Conservation (phyloP, 2,797 vertebrate genomes). For the Sternotherus odoratus region DNA sequence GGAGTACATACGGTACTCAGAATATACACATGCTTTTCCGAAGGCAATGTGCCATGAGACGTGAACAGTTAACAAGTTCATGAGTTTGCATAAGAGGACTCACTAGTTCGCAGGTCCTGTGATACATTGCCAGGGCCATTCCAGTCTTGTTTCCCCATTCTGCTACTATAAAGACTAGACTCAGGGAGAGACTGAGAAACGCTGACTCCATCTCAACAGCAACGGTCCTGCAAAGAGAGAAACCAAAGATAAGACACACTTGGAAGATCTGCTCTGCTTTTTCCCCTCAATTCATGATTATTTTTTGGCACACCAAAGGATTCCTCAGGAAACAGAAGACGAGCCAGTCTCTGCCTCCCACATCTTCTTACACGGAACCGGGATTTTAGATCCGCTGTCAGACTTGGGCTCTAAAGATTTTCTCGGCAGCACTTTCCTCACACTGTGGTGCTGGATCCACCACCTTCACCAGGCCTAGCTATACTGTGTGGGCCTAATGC, state of each 20-base stretch:
- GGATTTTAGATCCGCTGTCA: neutral
- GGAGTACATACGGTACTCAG: too few species aligned
- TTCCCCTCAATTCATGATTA: neutral
- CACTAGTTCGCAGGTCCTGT: conserved; percentile 74
- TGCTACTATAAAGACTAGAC: conserved; percentile 71
- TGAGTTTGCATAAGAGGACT: conserved; percentile 59
- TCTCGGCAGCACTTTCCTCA: neutral
- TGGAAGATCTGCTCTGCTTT: neutral
- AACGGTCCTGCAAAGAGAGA: conserved; percentile 67
- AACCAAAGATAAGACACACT: neutral
- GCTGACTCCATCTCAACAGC: conserved; percentile 80
- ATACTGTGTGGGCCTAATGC: neutral
- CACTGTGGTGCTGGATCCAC: neutral
- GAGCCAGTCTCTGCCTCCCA: too few species aligned
- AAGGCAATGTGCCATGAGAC: neutral
- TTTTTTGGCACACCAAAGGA: neutral
- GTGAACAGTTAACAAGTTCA: neutral
- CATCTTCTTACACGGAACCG: neutral
- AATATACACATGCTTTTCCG: neutral
- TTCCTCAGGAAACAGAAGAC: neutral
- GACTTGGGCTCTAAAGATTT: neutral
- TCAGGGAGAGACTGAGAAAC: conserved; percentile 73
- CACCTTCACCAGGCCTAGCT: neutral
- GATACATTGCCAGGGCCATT: conserved; percentile 31
- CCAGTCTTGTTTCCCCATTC: conserved; percentile 62